These are phyloP conservation scores for Stichopus chloronotus DNA, from an alignment of 35 echinoderm and acorn worm species.

Conservation along the genomic window DNA sequence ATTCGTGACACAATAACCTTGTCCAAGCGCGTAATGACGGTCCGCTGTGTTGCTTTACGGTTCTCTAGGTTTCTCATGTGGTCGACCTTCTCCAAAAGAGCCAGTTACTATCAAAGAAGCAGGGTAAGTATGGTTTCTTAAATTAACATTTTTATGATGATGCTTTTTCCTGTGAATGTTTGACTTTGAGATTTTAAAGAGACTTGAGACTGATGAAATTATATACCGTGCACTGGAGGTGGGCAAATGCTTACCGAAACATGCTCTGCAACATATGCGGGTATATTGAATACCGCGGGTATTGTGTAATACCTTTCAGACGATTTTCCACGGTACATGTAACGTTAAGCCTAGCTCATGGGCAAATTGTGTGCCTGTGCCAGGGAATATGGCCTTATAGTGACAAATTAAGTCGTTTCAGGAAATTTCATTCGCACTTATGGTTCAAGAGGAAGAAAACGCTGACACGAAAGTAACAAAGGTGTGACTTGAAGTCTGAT, in stretches of 20 bases:
- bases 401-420: too few relatives aligned
- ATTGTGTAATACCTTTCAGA: neutral
- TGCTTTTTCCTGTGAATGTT: neutral
- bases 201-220: neutral
- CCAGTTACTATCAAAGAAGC: too few relatives aligned
- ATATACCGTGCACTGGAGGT: neutral
- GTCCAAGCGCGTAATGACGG: neutral
- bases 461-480: too few relatives aligned
- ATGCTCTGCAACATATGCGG: neutral
- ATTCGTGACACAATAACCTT: neutral
- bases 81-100: too few relatives aligned
- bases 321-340: neutral
- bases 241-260: neutral
- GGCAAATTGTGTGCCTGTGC: too few relatives aligned
- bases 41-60: neutral
- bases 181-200: neutral
- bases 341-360: too few relatives aligned
- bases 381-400: too few relatives aligned
- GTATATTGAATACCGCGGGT: neutral
- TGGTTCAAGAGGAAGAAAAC: too few relatives aligned
- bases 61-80: neutral
- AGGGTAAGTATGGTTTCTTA: too few relatives aligned
- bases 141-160: too few relatives aligned
- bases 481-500: too few relatives aligned
- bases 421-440: too few relatives aligned